Evolutionary conservation across 2,113 vertebrate species (phyloP).

Genomic region (Thomomys bottae): DNA sequence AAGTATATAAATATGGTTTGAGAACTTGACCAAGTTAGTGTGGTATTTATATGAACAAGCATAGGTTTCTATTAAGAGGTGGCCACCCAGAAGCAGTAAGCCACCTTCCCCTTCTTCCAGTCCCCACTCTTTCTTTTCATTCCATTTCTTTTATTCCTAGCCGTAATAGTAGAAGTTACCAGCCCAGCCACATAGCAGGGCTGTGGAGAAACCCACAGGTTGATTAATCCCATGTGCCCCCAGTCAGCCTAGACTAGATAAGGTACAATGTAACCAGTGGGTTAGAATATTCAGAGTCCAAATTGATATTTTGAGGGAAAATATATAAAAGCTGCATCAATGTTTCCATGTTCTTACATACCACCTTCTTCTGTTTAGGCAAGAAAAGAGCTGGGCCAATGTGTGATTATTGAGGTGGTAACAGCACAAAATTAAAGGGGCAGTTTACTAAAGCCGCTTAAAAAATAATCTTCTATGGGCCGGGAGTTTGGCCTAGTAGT

Average conservation of each 20-base stretch:
- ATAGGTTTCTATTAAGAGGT: constrained; percentile 52
- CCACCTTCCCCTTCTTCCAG: neutral
- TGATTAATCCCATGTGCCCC: neutral
- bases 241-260: neutral
- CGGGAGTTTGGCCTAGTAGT: too few relatives aligned
- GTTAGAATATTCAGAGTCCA: neutral
- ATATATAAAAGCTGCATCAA: neutral
- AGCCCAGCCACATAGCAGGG: neutral
- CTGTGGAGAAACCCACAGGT: neutral
- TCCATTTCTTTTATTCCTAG: constrained; percentile 25
- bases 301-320: neutral
- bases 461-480: too few relatives aligned
- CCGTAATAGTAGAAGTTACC: neutral
- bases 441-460: too few relatives aligned
- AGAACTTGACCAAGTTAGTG: constrained; percentile 55
- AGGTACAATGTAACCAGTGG: neutral
- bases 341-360: neutral
- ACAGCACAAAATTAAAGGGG: neutral
- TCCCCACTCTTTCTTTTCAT: neutral
- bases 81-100: constrained; percentile 68
- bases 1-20: constrained; percentile 67
- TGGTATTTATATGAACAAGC: constrained; percentile 57
- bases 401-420: neutral
- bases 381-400: neutral
- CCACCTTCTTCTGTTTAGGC: neutral